Evolutionary conservation across 2,113 vertebrate species (phyloP).

Genomic region (human (Homo sapiens)): GRCh38 chr1:7232501-7233000

Average conservation of each 20-base stretch:
- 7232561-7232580: neutral
- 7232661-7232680: accelerated
- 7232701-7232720: neutral
- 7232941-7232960: constrained; percentile 10
- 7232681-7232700: accelerated
- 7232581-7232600: accelerated
- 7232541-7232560: neutral
- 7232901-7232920: constrained; percentile 66
- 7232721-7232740: constrained; percentile 28
- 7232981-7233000: constrained; percentile 69
- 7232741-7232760: constrained; percentile 69
- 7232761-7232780: constrained; percentile 60
- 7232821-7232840: constrained; percentile 53
- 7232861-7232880: constrained; percentile 55
- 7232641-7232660: accelerated
- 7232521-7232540: neutral
- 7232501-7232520: neutral
- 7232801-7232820: constrained; percentile 64
- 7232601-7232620: neutral
- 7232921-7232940: constrained; percentile 12
- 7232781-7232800: constrained; percentile 62
- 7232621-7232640: accelerated
- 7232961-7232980: constrained; percentile 12
- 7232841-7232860: constrained; percentile 63
- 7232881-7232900: constrained; percentile 72